Evolutionary conservation across 2,113 vertebrate species (phyloP).

Genomic region (Etia nguti): DNA sequence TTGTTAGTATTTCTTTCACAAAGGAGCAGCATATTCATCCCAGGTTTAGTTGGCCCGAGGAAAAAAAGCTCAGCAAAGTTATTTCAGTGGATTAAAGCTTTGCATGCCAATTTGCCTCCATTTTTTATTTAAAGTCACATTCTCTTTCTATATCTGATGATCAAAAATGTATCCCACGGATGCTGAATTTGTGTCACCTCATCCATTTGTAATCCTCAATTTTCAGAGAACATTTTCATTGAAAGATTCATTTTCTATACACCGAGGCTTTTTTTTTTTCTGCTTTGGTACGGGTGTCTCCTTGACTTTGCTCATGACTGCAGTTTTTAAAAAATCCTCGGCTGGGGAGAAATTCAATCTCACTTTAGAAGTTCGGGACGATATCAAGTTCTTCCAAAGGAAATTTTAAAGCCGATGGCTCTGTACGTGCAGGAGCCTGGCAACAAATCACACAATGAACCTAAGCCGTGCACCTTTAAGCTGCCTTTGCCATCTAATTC

Average conservation of each 20-base stretch:
- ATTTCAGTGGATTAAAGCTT: background rate
- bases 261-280: background rate
- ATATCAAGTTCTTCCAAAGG: slow-evolving; percentile 25
- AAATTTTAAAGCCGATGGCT: slow-evolving; percentile 1
- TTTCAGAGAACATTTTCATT: slow-evolving; percentile 3
- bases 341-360: slow-evolving; percentile 32
- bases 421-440: background rate
- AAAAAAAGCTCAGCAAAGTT: background rate
- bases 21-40: background rate
- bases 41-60: background rate
- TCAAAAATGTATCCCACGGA: slow-evolving; percentile 1
- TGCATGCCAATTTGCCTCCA: background rate
- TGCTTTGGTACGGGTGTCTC: background rate
- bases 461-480: slow-evolving; percentile 14
- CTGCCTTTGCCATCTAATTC: slow-evolving; percentile 24
- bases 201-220: slow-evolving; percentile 23
- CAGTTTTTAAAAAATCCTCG: slow-evolving; percentile 26
- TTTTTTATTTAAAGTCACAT: background rate
- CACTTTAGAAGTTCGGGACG: slow-evolving; percentile 25
- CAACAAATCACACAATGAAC: slow-evolving; percentile 7
- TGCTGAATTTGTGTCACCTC: background rate
- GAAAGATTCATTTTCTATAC: slow-evolving; percentile 21
- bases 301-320: slow-evolving; percentile 37
- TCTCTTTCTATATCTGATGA: background rate
- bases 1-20: background rate